Conservation (phyloP, 2,888 invertebrate genomes). For the Volucella inflata region DNA sequence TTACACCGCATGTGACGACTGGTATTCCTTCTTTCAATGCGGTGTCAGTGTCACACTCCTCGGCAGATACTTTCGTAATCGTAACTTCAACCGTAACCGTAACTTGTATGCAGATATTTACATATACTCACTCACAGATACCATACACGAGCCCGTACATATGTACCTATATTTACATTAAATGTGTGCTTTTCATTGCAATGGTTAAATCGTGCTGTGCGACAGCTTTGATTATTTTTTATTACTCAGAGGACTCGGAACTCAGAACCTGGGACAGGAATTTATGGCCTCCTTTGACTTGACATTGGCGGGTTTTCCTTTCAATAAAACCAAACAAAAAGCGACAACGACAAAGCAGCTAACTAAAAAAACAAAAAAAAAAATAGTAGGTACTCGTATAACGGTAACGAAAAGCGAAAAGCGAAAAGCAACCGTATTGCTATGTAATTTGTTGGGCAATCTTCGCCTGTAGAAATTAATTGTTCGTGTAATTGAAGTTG, state of each 20-base stretch:
- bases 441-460: constrained; percentile 65
- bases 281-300: constrained; percentile 65
- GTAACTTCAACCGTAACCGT: too few relatives aligned
- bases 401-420: neutral
- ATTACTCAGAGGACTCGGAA: constrained; percentile 31
- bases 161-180: constrained; percentile 9
- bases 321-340: constrained; percentile 15
- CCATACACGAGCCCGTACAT: neutral
- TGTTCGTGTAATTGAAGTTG: constrained; percentile 72
- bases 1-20: constrained; percentile 55
- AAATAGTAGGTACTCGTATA: too few relatives aligned
- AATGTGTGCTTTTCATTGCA: constrained; percentile 55
- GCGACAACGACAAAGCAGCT: too few relatives aligned
- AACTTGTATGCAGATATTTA: too few relatives aligned
- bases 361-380: too few relatives aligned
- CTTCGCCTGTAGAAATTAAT: constrained; percentile 67
- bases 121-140: too few relatives aligned
- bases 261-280: constrained; percentile 23
- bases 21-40: constrained; percentile 3
- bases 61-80: neutral
- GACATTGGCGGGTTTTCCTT: constrained; percentile 49
- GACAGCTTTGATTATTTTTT: constrained; percentile 69
- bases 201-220: constrained; percentile 45
- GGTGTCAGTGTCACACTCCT: constrained; percentile 48
- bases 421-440: constrained; percentile 32